Percentiles rank a stretch among this genome's conserved stretches.
These are phyloP conservation scores for Melierax canorus DNA, from an alignment of 2,113 vertebrate species.

Conservation along the genomic window DNA sequence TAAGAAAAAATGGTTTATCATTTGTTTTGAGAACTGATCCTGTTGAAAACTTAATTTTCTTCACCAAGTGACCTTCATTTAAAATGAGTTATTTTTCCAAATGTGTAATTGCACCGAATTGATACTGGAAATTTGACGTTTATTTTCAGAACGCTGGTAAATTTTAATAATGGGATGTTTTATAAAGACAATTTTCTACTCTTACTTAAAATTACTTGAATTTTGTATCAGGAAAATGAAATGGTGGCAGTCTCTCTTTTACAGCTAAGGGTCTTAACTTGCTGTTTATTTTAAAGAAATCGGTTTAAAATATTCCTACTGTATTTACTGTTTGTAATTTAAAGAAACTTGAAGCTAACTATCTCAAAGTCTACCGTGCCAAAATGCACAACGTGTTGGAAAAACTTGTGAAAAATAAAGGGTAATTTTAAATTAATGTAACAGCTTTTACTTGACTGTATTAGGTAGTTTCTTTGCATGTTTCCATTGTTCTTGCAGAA, in stretches of 20 bases:
- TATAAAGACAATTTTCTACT: constrained; percentile 51
- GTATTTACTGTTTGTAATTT: constrained; percentile 79
- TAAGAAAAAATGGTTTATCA: not conserved
- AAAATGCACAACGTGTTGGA: constrained; percentile 66
- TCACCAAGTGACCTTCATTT: constrained; percentile 63
- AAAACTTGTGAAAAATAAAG: constrained; percentile 75
- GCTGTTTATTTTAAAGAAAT: constrained; percentile 60
- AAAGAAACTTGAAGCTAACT: constrained; percentile 76
- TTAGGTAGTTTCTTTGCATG: not conserved
- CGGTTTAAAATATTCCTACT: constrained; percentile 61
- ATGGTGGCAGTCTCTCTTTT: constrained; percentile 31
- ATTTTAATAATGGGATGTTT: constrained; percentile 49
- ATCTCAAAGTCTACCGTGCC: constrained; percentile 59
- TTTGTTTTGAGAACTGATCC: not conserved
- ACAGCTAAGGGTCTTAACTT: constrained; percentile 55
- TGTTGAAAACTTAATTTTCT: constrained; percentile 17
- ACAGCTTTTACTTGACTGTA: not conserved
- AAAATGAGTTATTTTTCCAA: constrained; percentile 51
- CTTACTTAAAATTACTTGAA: constrained; percentile 77
- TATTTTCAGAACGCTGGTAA: constrained; percentile 26
- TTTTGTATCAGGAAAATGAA: constrained; percentile 74
- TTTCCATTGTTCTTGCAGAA: not conserved
- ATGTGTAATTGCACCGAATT: not conserved
- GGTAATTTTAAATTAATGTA: constrained; percentile 55
- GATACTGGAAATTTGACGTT: constrained; percentile 23